phyloP scores from a whole-genome alignment of 1,140 invertebrate genomes.

The Drosophila azteca region DNA sequence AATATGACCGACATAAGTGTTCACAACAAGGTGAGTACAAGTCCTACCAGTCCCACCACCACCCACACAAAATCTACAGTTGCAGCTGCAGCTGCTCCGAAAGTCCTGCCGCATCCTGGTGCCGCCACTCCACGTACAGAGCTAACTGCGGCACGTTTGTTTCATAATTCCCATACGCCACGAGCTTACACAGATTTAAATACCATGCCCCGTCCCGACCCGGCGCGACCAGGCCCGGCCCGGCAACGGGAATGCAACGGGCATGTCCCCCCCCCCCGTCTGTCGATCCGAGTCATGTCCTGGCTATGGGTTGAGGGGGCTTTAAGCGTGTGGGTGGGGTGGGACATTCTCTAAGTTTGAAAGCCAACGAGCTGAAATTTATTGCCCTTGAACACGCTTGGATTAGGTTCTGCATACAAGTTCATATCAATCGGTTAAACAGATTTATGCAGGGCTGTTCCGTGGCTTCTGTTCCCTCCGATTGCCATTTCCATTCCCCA shows the following conservation, averaged over 20 bases:
- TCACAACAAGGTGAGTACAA: constrained; percentile 76
- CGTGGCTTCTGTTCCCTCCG: no score
- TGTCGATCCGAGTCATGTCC: no score
- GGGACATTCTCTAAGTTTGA: no score
- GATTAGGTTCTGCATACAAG: no score
- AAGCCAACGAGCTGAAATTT: no score
- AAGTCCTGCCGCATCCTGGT: constrained; percentile 12
- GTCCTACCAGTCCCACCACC: background rate
- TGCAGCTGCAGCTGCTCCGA: constrained; percentile 10
- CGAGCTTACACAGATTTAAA: constrained; percentile 58
- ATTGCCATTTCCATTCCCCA: no score
- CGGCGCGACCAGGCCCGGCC: background rate
- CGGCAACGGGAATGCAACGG: constrained; percentile 19
- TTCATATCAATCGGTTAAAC: no score
- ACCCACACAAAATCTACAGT: constrained; percentile 17
- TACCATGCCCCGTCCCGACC: constrained; percentile 14
- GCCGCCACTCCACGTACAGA: constrained; percentile 35
- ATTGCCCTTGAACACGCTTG: no score
- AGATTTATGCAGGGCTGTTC: no score
- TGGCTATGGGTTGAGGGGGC: no score
- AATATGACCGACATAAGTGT: constrained; percentile 84
- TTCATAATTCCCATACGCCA: constrained; percentile 55
- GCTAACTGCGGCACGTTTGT: constrained; percentile 43
- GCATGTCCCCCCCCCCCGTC: background rate
- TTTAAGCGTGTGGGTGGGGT: no score